Evolutionary conservation across 2,113 vertebrate species (phyloP), one percentile per base, ranked within the genome.

Genomic region (Scartelaos histophorus): DNA sequence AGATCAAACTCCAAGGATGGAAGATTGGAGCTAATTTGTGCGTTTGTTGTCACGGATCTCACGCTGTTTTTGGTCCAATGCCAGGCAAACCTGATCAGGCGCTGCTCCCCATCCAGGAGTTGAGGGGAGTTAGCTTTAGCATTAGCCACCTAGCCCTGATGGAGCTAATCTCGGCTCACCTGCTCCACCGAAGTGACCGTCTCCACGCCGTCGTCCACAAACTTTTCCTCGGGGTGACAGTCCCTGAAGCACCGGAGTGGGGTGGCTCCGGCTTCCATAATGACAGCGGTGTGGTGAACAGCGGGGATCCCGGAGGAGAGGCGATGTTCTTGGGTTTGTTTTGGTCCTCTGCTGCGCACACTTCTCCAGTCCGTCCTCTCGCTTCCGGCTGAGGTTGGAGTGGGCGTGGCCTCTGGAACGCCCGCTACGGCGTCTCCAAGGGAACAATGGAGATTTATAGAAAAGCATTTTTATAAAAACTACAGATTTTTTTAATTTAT

Each of bases 121-220:
- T 5, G 16, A 74, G 57, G 51, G 35, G 64, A 25, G 4, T 56
- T 74, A 79, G 69, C 84, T 10, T 54, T 54, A 54, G 51, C 51
- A 68, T 86, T 76, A 85, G 75, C 79, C 61, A 54, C 70, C 10
- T 34, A 29, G 24, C 12, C 19, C 79, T 60, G 75, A 34, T 2
- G n/a, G 3, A 74, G 79, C 82, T 82, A 84, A 81, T 71, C 67
- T 49, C 46, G 46, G 57, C 82, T 91, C 77, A 94, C 94, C 92
- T 94, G 94, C 79, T 94, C 93, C 68, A 64, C 80, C 3, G 94
- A 94, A 82, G 94, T 94, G 70, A 93, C 91, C 1, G 92, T 90
- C 47, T 90, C 84, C 79, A 93, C 83, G 11, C 80, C 90, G 78
- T 94, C 93, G 60, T 94, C 93, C 29, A 67, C 66, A n/a, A 93